Evolutionary conservation across 2,797 vertebrate species (phyloP), one percentile per base, ranked within the genome.

Genomic region (Neosilurus hyrtlii): DNA sequence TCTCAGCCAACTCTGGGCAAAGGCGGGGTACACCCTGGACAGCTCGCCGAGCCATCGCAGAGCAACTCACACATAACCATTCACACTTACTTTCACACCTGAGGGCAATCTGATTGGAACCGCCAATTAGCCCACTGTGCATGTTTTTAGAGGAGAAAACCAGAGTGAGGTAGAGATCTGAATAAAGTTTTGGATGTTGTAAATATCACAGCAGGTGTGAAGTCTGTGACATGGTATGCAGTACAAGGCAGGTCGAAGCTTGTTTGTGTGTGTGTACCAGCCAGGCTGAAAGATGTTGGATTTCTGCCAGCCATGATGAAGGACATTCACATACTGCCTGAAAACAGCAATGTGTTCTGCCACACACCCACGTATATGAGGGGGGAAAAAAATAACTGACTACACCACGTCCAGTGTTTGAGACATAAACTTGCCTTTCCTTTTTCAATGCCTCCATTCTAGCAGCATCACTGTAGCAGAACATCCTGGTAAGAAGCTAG

Each of bases 401-500:
- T 75, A 57, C 63, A 70, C 57, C 70, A 81, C 49, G 73, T 12
- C 76, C 59, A 37, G 51, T 30, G 30, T 37, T 52, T 37, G 63
- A 35, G 62, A 65, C 54, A 67, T 72, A 79, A 83, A 65, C 54
- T 70, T 43, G 65, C 24, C n/a, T 26, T 16, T 80, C 16, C 57
- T 61, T 74, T 72, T 57, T 49, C 49, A 83, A 75, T 77, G 37
- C 16, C 15, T 26, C 7, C 1, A 66, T 66, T 76, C 26, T 6
- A 68, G 74, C 66, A 66, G 35, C 9, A 83, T 49, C 26, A 24
- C 73, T 63, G 52, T 35, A 76, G 74, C 37, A 61, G 57, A 76
- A 66, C 65, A 82, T 72, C 57, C 68, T 56, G 57, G 75, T 37
- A 80, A 80, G n/a, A 66, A 54, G 70, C 26, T 68, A 82, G 83